These are phyloP conservation scores for Leptosomus discolor DNA, from an alignment of 2,113 vertebrate genomes.

Conservation along the genomic window DNA sequence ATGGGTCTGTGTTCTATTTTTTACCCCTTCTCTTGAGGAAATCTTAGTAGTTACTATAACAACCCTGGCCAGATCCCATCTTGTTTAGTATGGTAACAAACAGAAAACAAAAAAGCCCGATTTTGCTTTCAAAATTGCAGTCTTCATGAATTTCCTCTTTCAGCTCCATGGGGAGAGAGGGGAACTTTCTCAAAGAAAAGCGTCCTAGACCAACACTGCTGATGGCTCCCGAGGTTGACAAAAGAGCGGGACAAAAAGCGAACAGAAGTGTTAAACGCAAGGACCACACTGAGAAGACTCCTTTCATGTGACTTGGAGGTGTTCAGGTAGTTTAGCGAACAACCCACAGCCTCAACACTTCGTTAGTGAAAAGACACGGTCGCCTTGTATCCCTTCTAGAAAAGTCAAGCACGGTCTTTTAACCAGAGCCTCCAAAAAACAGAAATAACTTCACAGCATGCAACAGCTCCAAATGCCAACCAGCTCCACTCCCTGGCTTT, in stretches of 20 bases:
- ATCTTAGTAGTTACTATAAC: constrained; percentile 78
- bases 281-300: neutral
- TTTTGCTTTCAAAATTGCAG: neutral
- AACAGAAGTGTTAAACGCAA: neutral
- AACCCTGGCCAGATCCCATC: constrained; percentile 77
- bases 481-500: neutral
- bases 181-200: neutral
- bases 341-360: neutral
- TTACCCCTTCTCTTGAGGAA: constrained; percentile 65
- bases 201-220: neutral
- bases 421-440: neutral
- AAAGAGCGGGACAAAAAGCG: rapidly evolving
- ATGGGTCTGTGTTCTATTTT: constrained; percentile 63
- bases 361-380: rapidly evolving
- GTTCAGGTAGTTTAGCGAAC: neutral
- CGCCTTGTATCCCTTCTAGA: neutral
- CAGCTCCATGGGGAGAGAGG: neutral
- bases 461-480: neutral
- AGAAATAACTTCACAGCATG: neutral
- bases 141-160: neutral
- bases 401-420: neutral
- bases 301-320: neutral
- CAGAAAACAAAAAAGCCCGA: neutral
- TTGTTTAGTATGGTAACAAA: constrained; percentile 54
- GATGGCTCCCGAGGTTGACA: neutral